These are phyloP conservation scores for Sebastes flavidus DNA, from an alignment of 2,797 vertebrate genomes.

Conservation along the genomic window DNA sequence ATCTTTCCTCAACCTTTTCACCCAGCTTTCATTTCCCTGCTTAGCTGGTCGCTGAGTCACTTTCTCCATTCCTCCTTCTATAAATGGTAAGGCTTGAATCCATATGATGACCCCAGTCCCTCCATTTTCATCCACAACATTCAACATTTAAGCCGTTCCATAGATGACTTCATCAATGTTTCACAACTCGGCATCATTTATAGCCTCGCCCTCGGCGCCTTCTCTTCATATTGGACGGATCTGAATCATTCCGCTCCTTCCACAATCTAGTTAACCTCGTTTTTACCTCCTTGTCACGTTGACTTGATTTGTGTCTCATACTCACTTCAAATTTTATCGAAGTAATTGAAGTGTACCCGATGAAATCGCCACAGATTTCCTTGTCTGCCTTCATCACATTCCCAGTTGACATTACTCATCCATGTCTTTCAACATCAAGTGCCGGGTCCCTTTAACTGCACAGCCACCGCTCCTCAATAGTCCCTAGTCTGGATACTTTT, in stretches of 20 bases:
- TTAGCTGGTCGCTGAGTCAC: neutral
- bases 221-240: conserved; percentile 17
- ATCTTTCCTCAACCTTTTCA: neutral
- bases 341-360: conserved; percentile 4
- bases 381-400: neutral
- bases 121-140: conserved; percentile 9
- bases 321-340: conserved; percentile 1
- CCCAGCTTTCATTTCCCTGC: neutral
- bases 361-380: conserved; percentile 11
- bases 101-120: neutral
- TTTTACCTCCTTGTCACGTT: conserved; percentile 25
- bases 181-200: conserved; percentile 29
- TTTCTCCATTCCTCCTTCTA: neutral
- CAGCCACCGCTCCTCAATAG: neutral
- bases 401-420: neutral
- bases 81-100: neutral
- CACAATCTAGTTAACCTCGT: conserved; percentile 25
- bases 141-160: conserved; percentile 21
- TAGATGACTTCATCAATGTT: conserved; percentile 44
- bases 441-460: neutral
- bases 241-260: neutral
- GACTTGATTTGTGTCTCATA: conserved; percentile 5
- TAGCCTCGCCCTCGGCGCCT: neutral
- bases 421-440: neutral
- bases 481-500: neutral